phyloP scores from a whole-genome alignment of 2,797 vertebrate genomes.

The Peromyscus melanophrys region DNA sequence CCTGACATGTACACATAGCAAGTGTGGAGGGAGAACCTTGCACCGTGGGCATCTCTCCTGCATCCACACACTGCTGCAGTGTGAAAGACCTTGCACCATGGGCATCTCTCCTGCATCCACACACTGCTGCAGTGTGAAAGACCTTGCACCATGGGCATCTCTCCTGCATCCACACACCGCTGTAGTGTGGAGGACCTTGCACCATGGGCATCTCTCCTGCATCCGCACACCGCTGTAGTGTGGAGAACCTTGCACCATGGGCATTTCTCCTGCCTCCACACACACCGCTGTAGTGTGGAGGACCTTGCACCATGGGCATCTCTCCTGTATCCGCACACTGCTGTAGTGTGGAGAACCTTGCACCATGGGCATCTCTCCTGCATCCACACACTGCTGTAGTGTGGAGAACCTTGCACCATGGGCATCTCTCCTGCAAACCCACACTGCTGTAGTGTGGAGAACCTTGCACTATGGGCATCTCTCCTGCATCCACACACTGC shows the following conservation, averaged over 20 bases:
- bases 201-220: not conserved
- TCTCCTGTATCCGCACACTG: no score
- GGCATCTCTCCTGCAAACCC: no score
- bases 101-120: not conserved
- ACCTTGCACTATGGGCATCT: no score
- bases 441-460: no score
- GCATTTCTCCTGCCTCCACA: not conserved
- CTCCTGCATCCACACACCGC: not conserved
- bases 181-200: not conserved
- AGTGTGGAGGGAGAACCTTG: not conserved
- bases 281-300: no score
- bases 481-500: no score
- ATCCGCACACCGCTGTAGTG: not conserved
- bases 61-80: not conserved
- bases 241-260: not conserved
- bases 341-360: no score
- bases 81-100: not conserved
- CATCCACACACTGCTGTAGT: no score
- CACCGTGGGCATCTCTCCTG: not conserved
- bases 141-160: fast-evolving
- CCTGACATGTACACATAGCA: not conserved
- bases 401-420: no score
- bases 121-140: not conserved
- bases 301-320: no score
- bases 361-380: no score